Evolutionary conservation across 2,888 invertebrate genomes (phyloP).

Genomic region (Eristalis intricaria): DNA sequence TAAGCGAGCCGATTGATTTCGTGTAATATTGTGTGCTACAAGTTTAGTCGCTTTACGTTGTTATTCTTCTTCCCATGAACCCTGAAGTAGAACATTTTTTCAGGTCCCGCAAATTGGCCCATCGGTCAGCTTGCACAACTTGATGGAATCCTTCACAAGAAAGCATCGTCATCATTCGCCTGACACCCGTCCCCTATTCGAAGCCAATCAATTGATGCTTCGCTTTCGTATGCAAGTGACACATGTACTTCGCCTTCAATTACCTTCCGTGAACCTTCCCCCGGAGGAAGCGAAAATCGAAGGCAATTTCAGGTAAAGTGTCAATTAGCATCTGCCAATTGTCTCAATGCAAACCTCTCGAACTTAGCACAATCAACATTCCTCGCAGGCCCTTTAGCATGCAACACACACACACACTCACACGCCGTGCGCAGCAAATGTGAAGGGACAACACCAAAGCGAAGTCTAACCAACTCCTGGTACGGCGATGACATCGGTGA

Average conservation of each 20-base stretch:
- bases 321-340: conserved; percentile 72
- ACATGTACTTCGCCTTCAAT: neutral
- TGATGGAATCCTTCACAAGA: neutral
- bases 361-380: conserved; percentile 71
- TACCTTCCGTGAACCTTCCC: neutral
- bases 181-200: neutral
- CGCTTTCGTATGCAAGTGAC: neutral
- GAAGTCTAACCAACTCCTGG: conserved; percentile 39
- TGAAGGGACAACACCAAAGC: conserved; percentile 48
- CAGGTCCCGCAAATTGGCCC: neutral
- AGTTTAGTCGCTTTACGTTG: no score
- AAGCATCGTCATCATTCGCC: neutral
- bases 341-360: conserved; percentile 52
- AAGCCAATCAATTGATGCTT: neutral
- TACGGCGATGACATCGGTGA: conserved; percentile 72
- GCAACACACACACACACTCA: conserved; percentile 1
- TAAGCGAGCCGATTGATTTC: no score
- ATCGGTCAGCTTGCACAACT: neutral
- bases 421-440: neutral
- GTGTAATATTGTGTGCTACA: no score
- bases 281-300: neutral
- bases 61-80: no score
- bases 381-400: conserved; percentile 40
- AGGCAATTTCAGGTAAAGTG: conserved; percentile 62
- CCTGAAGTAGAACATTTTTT: neutral